Evolutionary conservation across 2,888 invertebrate genomes (phyloP), one percentile per base, ranked within the genome.

Genomic region (Sylvicola cinctus): DNA sequence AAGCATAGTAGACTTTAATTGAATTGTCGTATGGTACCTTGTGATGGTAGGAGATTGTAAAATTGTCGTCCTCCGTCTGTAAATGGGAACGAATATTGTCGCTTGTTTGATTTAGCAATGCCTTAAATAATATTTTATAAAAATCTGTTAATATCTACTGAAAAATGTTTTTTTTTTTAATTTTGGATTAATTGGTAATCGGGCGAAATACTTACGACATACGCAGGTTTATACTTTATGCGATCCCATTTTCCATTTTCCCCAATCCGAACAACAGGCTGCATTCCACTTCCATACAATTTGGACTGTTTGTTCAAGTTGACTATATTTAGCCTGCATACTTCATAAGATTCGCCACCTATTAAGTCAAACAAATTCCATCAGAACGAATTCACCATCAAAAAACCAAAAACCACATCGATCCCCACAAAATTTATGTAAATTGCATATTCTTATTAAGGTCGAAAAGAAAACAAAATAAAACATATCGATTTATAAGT

Each of bases 281-380:
- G 74, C 84, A 84, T 84, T 29, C 90, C 90, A 52, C 88, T 85
- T 48, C 78, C 78, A 54, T 78, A 90, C 66, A 90, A 74, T 60
- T 85, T 87, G 35, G 77, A 75, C 61, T 90, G 88, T 44, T 79
- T 74, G 58, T 90, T 90, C 42, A 90, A 60, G 58, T 88, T 87
- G 50, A 84, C 73, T 36, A 90, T 63, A 55, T 85, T 87, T 42
- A 90, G 62, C 54, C 78, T 77, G 44, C 85, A 69, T 45, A 66
- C 51, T 32, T 64, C 50, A 41, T 62, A 63, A 17, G 70, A 59
- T 43, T 61, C 57, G 28, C 57, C 58, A 36, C 62, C 62, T 62
- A 42, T 25, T 44, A 39, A 36, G 39, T 31, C 15, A 29, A 33
- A 33, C 23, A 33, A 30, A 17, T 20, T 31, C n/a, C n/a, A n/a